Percentiles rank a stretch among this genome's conserved stretches.
Conservation (phyloP, 2,113 vertebrate genomes). For the Eidolon helvum region DNA sequence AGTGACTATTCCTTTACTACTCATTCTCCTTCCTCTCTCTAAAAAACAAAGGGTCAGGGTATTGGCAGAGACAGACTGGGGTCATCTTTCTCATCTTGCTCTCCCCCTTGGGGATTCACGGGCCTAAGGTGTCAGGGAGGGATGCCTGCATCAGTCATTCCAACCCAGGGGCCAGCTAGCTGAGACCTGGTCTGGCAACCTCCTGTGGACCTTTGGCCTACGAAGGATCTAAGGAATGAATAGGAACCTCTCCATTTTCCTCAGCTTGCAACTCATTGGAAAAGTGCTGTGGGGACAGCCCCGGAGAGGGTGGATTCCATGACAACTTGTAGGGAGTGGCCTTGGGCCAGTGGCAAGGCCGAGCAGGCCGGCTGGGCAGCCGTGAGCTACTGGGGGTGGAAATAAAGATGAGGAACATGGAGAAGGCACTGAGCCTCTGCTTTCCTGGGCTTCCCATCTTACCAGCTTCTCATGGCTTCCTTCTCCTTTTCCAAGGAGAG, state of each 20-base stretch:
- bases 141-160: background rate
- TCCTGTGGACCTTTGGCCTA: background rate
- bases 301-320: background rate
- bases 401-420: background rate
- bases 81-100: background rate
- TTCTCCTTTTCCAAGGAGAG: background rate
- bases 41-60: conserved; percentile 1
- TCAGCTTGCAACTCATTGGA: background rate
- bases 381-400: background rate
- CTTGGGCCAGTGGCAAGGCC: background rate
- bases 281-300: background rate
- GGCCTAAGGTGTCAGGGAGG: background rate
- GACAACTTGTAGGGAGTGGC: background rate
- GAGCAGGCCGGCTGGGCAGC: background rate
- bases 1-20: background rate
- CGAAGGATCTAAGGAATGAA: background rate
- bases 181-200: background rate
- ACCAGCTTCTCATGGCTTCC: background rate
- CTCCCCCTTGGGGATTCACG: background rate
- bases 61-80: background rate
- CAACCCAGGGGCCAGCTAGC: background rate
- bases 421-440: background rate
- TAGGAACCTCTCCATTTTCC: background rate
- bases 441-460: background rate
- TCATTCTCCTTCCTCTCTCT: background rate